These are phyloP conservation scores for Chaunax sp. DNA, from an alignment of 2,797 vertebrate genomes.

Conservation along the genomic window DNA sequence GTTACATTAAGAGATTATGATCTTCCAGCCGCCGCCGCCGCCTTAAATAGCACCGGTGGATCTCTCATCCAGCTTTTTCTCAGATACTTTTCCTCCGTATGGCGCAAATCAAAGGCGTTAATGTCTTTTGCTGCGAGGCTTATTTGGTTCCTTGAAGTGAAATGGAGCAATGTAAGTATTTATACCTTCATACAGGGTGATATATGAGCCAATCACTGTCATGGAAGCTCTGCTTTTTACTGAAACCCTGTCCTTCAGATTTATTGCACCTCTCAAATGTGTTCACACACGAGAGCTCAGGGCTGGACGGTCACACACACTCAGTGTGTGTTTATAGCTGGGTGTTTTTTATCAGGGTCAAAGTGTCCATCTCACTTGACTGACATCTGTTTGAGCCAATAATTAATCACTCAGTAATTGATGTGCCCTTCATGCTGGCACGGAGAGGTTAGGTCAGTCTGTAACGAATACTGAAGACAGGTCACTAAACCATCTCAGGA, in stretches of 20 bases:
- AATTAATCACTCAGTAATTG: conserved; percentile 73
- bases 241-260: conserved; percentile 63
- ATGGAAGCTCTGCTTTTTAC: conserved; percentile 60
- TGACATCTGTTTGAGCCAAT: conserved; percentile 68
- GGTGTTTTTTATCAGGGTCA: conserved; percentile 63
- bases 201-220: conserved; percentile 50
- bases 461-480: conserved; percentile 46
- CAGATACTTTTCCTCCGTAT: conserved; percentile 45
- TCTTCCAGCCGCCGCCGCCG: conserved; percentile 40
- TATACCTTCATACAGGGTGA: conserved; percentile 44
- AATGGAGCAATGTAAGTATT: conserved; percentile 59
- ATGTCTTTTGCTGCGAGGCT: conserved; percentile 47
- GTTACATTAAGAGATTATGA: conserved; percentile 63
- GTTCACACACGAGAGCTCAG: conserved; percentile 59
- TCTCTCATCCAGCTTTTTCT: conserved; percentile 36
- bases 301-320: conserved; percentile 38
- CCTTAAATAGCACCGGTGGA: conserved; percentile 41
- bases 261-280: conserved; percentile 63
- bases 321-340: conserved; percentile 54
- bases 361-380: conserved; percentile 66
- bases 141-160: conserved; percentile 61
- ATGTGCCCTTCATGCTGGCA: conserved; percentile 49
- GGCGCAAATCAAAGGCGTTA: conserved; percentile 52
- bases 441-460: conserved; percentile 34
- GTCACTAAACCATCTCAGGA: conserved; percentile 33